phyloP scores from a whole-genome alignment of 2,797 vertebrate species.

The Melanotaenia pygmaea region DNA sequence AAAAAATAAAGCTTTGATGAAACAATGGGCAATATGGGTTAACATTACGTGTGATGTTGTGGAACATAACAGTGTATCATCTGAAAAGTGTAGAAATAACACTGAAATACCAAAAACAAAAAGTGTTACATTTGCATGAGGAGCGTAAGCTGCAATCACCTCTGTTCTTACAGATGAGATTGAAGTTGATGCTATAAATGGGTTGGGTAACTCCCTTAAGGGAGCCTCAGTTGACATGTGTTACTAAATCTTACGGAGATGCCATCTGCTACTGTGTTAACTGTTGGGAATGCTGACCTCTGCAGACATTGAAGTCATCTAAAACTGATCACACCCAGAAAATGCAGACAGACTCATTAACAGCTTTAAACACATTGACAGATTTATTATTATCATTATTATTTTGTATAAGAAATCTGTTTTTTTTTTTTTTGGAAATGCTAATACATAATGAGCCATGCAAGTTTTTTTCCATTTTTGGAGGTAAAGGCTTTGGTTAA shows the following conservation, averaged over 20 bases:
- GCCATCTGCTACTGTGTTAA: constrained; percentile 83
- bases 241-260: constrained; percentile 85
- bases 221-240: constrained; percentile 82
- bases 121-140: constrained; percentile 59
- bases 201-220: constrained; percentile 78
- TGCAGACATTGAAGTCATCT: constrained; percentile 78
- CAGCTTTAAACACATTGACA: constrained; percentile 21
- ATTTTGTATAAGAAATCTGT: constrained; percentile 1
- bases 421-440: constrained; percentile 7
- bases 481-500: constrained; percentile 1
- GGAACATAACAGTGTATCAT: constrained; percentile 13
- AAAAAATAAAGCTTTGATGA: background rate
- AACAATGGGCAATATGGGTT: background rate
- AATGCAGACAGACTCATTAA: constrained; percentile 38
- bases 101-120: background rate
- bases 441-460: background rate
- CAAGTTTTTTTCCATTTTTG: background rate
- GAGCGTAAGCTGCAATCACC: constrained; percentile 64
- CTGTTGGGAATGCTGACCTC: constrained; percentile 81
- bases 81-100: constrained; percentile 36
- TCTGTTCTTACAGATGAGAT: constrained; percentile 73
- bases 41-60: constrained; percentile 10
- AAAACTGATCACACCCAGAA: constrained; percentile 70
- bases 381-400: constrained; percentile 1
- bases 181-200: constrained; percentile 84